Conservation (phyloP, 2,888 invertebrate species). For the Polymixis flavicincta region DNA sequence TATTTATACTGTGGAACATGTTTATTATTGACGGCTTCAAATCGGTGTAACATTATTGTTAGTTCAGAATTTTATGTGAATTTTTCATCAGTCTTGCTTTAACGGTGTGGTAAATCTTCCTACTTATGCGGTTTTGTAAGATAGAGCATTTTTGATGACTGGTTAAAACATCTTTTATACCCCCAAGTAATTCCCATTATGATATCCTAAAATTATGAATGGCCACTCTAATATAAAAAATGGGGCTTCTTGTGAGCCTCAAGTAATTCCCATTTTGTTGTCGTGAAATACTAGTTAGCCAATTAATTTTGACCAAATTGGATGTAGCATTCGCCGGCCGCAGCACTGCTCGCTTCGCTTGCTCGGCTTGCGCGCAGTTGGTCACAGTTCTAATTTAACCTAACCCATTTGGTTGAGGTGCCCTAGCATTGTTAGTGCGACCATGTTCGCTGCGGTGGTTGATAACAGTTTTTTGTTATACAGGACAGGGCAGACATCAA, state of each 20-base stretch:
- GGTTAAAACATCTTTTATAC: neutral
- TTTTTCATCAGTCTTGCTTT: neutral
- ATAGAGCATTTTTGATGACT: neutral
- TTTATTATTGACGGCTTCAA: constrained; percentile 38
- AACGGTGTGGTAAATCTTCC: too few species aligned
- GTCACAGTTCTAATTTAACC: neutral
- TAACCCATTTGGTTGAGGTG: too few species aligned
- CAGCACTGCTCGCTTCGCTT: neutral
- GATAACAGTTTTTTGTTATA: too few species aligned
- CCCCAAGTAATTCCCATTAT: neutral
- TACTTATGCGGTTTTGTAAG: neutral
- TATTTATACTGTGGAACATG: constrained; percentile 23
- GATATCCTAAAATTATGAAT: neutral
- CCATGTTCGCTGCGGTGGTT: too few species aligned
- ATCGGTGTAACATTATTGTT: constrained; percentile 4
- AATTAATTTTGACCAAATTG: neutral
- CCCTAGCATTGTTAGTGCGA: too few species aligned
- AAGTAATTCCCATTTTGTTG: neutral
- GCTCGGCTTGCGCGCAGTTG: neutral
- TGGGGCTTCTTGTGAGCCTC: neutral
- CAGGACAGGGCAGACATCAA: too few species aligned
- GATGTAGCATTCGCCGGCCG: neutral
- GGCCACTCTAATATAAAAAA: too few species aligned
- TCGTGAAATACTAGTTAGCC: neutral
- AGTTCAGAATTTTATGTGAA: neutral